Base-by-base conservation (phyloP, 92 coral and sea anemone species). In the Epizoanthus rinbou region DNA sequence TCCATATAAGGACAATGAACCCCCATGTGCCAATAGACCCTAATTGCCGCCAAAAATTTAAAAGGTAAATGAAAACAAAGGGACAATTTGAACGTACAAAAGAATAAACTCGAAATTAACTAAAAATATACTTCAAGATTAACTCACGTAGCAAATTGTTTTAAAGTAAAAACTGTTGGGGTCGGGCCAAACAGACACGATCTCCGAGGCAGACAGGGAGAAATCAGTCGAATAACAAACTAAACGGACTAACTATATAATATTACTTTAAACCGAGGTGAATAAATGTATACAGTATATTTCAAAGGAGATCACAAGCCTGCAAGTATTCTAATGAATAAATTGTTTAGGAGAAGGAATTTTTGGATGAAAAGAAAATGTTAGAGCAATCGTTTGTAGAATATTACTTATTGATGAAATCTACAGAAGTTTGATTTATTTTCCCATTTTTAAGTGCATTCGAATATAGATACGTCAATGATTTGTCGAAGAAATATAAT, bases 31-130 rank as follows among this genome's bases (percentile, higher is more conserved):
- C 82, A 60, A 78, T 62, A 37, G 71, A 19, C 39, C 11, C 63
- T 78, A 59, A 62, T 45, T 78, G 72, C 71, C 82, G 82, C 82
- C 82, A 78, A 78, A 78, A 78, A 25, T 78, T 78, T 78, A 78
- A 78, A 78, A 62, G 82, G 63, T 35, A 78, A 62, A 14, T 56
- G 64, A 78, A 54, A 78, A 78, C 82, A 78, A 78, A 62, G 82
- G 15, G 43, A 3, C 59, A 60, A 78, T 43, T 78, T 78, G 23
- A 60, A 62, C 16, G 71, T 28, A 62, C 71, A 78, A 62, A 65
- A 60, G 43, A 14, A 13, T 78, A 24, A 78, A 41, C 57, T 41
- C 24, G 64, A 78, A 78, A 62, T 76, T 78, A 78, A 33, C 71
- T 62, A 18, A 17, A 50, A 25, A 58, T 59, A 15, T 21, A 57